Percentiles rank a stretch among this genome's conserved stretches.
Conservation (phyloP, 2,797 vertebrate genomes). For the Brachyalestes nurse region DNA sequence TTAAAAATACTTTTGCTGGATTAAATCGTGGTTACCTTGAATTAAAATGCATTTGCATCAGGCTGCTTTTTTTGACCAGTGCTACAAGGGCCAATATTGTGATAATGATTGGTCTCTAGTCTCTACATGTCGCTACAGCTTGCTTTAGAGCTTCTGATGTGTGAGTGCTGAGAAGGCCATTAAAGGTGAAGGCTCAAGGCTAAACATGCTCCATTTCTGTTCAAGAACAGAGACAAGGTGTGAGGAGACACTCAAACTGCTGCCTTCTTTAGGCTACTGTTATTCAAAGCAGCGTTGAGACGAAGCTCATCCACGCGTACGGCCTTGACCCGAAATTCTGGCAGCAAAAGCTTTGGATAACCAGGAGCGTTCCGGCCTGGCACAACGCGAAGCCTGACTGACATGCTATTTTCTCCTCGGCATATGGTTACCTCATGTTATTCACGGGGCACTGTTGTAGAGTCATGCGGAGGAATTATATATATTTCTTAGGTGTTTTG, state of each 20-base stretch:
- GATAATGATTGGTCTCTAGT: neutral
- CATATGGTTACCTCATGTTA: constrained; percentile 30
- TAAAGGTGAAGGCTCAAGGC: neutral
- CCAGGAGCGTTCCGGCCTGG: constrained; percentile 17
- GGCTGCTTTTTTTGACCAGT: neutral
- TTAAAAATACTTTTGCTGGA: no score
- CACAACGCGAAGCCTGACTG: constrained; percentile 27
- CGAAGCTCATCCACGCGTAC: constrained; percentile 61
- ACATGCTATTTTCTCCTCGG: constrained; percentile 18
- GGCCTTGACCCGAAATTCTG: constrained; percentile 62
- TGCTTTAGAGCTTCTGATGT: neutral
- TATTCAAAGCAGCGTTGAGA: constrained; percentile 80
- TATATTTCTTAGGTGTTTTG: constrained; percentile 6
- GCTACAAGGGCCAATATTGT: neutral
- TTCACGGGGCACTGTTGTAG: constrained; percentile 21
- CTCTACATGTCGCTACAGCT: neutral
- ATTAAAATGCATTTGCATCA: neutral
- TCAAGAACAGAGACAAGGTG: neutral
- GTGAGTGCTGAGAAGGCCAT: neutral
- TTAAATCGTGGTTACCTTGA: no score
- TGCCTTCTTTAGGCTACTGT: constrained; percentile 66
- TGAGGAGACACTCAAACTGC: constrained; percentile 73
- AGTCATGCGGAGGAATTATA: neutral
- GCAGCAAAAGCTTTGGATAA: constrained; percentile 26
- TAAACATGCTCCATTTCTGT: neutral